A percentile compares a stretch with the other conserved stretches of the same genome.
phyloP scores from a whole-genome alignment of 1,140 invertebrate genomes.

The Matsumurasca onukii region DNA sequence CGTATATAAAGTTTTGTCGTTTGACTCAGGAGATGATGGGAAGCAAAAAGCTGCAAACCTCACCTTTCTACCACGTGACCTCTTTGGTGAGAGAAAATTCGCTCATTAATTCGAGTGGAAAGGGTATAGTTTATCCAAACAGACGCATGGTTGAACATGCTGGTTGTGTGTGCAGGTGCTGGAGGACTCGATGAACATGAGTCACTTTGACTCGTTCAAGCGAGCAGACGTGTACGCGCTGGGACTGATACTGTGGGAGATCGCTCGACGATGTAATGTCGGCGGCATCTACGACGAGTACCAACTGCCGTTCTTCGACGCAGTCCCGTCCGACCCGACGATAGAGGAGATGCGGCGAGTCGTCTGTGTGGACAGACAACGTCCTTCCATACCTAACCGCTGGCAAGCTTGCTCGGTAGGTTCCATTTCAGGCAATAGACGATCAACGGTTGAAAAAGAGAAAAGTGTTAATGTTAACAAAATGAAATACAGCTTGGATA shows the following conservation, averaged over 20 bases:
- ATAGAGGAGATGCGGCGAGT: slow-evolving; percentile 95
- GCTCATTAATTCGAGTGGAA: no score
- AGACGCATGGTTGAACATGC: no score
- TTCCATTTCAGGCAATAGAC: no score
- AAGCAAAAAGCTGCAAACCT: no score
- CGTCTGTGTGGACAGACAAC: slow-evolving; percentile 79
- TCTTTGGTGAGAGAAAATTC: no score
- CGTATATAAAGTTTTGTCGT: no score
- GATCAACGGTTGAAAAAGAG: no score
- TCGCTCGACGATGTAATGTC: slow-evolving; percentile 69
- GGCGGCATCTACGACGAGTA: slow-evolving; percentile 82
- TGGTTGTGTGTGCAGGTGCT: slow-evolving; percentile 59
- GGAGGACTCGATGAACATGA: slow-evolving; percentile 64
- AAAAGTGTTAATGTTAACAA: no score
- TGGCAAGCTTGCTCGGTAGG: slow-evolving; percentile 56
- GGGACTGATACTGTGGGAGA: slow-evolving; percentile 92
- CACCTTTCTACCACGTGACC: no score
- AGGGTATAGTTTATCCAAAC: no score
- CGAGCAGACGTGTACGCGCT: slow-evolving; percentile 90
- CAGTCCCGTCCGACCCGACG: slow-evolving; percentile 84
- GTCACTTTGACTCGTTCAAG: slow-evolving; percentile 86
- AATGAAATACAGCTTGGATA: no score
- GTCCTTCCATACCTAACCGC: slow-evolving; percentile 76
- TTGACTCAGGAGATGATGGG: no score
- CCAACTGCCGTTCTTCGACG: slow-evolving; percentile 84